Conservation (phyloP, 2,113 vertebrate genomes). For the Euleptes europaea region DNA sequence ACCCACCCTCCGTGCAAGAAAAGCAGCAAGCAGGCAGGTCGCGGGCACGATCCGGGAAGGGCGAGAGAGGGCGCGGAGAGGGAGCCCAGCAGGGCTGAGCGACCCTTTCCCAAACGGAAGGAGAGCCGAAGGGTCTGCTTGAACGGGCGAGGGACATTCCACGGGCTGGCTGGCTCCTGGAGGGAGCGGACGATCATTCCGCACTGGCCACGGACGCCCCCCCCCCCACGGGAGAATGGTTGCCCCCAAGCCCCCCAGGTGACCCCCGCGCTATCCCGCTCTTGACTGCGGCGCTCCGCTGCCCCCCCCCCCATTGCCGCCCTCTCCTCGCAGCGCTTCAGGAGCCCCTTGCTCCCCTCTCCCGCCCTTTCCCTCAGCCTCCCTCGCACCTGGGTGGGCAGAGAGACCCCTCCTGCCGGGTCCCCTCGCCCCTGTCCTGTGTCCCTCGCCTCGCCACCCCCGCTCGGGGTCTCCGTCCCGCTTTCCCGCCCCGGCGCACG, state of each 20-base stretch:
- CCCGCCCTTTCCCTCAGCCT: too few species aligned
- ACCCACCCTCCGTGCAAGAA: not conserved
- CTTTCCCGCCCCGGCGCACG: too few species aligned
- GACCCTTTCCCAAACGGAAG: not conserved
- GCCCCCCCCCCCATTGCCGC: not conserved
- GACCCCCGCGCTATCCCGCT: not conserved
- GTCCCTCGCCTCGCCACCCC: too few species aligned
- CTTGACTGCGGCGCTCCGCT: not conserved
- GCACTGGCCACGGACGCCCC: not conserved
- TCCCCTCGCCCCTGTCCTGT: too few species aligned
- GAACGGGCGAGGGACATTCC: not conserved
- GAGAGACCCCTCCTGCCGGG: too few species aligned
- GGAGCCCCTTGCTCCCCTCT: not conserved
- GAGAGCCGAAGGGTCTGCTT: not conserved
- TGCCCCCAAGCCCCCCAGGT: not conserved
- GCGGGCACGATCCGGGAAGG: not conserved
- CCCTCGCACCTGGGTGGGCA: too few species aligned
- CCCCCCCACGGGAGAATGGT: not conserved
- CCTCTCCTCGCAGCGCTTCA: too few species aligned
- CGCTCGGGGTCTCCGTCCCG: not conserved
- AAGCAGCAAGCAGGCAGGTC: not conserved
- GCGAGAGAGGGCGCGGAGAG: too few species aligned
- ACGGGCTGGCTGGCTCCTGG: too few species aligned
- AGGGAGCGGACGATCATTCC: too few species aligned
- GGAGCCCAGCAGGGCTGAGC: too few species aligned